Evolutionary conservation across 2,888 invertebrate species (phyloP), one percentile per base, ranked within the genome.

Genomic region (Eudasyphora cyanicolor): DNA sequence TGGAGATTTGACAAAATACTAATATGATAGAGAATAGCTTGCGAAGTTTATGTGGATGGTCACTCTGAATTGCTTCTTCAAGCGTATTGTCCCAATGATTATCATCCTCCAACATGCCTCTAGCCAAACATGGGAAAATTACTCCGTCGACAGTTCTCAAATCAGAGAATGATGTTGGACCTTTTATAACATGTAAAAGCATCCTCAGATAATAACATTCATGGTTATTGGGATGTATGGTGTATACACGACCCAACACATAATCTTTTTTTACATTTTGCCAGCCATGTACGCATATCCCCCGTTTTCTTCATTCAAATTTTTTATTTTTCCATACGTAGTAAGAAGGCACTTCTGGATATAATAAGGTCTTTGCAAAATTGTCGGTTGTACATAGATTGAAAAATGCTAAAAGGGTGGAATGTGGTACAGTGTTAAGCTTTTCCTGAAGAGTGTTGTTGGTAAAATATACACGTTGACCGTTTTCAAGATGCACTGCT

Each of bases 51-150:
- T 60, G n/a, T 1, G 81, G 62, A 2, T 78, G 76, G 24, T 78
- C 14, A 19, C 70, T 71, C 17, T 81, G 17, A 21, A 38, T 17
- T 38, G 84, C 77, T 60, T 81, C 79, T 54, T 71, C 60, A 19
- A 84, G n/a, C 14, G 76, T 60, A 38, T 38, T 54, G 24, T 84
- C 74, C 84, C 81, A 81, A 14, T 84, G 70, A 14, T 62, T 70
- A 42, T 84, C 84, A 27, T 82, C 67, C 60, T 84, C 84, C 14
- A 84, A 70, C 64, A 82, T 60, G 38, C 76, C 79, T 24, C 70
- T 10, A 6, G 79, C 70, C 19, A 19, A 51, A 35, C 73, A 74
- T 57, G 69, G n/a, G n/a, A n/a, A n/a, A n/a, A n/a, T n/a, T n/a
- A n/a, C n/a, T n/a, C n/a, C n/a, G n/a, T n/a, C n/a, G n/a, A n/a